phyloP scores from a whole-genome alignment of 2,888 invertebrate species.

The Nudaria mundana region DNA sequence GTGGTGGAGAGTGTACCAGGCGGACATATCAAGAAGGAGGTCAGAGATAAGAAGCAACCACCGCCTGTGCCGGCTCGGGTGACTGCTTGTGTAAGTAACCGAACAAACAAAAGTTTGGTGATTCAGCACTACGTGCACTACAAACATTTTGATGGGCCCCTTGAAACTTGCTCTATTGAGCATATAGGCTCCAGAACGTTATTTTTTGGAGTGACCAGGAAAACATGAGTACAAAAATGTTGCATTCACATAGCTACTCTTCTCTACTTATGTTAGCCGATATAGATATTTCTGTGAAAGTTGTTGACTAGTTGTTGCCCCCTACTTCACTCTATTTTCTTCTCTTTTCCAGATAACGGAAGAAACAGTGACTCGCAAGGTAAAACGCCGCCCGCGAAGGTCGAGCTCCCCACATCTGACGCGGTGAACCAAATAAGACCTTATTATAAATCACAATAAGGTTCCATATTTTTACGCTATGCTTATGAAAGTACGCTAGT shows the following conservation, averaged over 20 bases:
- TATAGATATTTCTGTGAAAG: too few species aligned
- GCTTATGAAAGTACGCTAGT: conserved; percentile 20
- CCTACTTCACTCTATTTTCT: too few species aligned
- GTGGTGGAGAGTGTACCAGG: conserved; percentile 7
- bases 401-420: conserved; percentile 40
- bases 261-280: too few species aligned
- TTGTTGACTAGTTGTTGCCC: too few species aligned
- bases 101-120: too few species aligned
- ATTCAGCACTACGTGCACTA: too few species aligned
- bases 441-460: conserved; percentile 8
- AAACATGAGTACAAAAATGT: too few species aligned
- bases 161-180: too few species aligned
- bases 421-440: conserved; percentile 37
- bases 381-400: conserved; percentile 41
- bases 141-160: too few species aligned
- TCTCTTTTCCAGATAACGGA: conserved; percentile 54
- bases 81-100: conserved; percentile 39
- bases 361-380: conserved; percentile 39
- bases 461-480: conserved; percentile 22
- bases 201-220: too few species aligned
- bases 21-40: conserved; percentile 11
- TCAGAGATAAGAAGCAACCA: conserved; percentile 29
- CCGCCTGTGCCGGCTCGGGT: conserved; percentile 48
- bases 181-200: too few species aligned
- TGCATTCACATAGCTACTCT: too few species aligned